Evolutionary conservation across 2,888 invertebrate genomes (phyloP), one percentile per base, ranked within the genome.

Genomic region (Andricus quercusramuli): DNA sequence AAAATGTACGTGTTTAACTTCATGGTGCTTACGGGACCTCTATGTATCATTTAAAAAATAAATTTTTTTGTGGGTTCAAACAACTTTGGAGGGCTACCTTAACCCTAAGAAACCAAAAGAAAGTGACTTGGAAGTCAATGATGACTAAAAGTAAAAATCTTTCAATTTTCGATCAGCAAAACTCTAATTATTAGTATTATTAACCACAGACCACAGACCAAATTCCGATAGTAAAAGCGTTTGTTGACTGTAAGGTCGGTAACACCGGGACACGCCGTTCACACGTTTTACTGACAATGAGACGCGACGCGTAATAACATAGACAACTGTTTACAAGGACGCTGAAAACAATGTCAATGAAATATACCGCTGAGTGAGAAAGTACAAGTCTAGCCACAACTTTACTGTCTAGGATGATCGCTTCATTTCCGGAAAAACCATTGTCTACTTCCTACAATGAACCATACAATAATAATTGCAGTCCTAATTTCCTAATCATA

Each of bases 301-400:
- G 17, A 56, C 51, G 17, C 25, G 22, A 44, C 41, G 41, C 11
- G 41, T 15, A 44, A 44, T 44, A 44, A 44, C 44, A 44, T 4
- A 44, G 15, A 17, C 44, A 44, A 15, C 44, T 15, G 4, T 15
- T 15, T 44, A 15, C 47, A 66, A 66, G 37, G 66, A 66, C 66
- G n/a, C 20, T 66, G 37, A 66, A 66, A 66, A 66, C 66, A 66
- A 41, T 66, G 41, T 66, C 37, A 66, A 37, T 66, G 66, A 66
- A 41, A 66, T 66, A n/a, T 41, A 66, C n/a, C 3, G 37, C 41
- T 66, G 41, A 41, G 41, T 66, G n/a, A 37, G 66, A 37, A 66
- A 66, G 22, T 37, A 1, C 37, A 37, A 65, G 65, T 65, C 65
- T 65, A 66, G 37, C 41, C n/a, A 66, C 41, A 56, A 62, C 25